Base-by-base conservation (phyloP, 2,888 invertebrate species). In the Isoperla grammatica region DNA sequence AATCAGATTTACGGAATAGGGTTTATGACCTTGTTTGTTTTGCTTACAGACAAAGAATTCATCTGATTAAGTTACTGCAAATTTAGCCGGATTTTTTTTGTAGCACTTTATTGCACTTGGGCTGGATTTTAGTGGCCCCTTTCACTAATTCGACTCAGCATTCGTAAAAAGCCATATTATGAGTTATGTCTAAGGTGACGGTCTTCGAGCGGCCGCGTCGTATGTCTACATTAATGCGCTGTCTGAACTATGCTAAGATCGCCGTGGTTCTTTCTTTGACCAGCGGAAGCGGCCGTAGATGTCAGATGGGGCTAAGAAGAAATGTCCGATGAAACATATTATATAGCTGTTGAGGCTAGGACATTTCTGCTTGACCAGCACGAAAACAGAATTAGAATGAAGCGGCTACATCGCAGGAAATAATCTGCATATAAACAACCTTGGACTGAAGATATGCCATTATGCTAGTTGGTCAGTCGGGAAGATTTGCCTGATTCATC, bases 401-500 rank as follows among this genome's bases (percentile, higher is more conserved):
- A 53, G 37, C 53, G 12, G 15, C 53, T 37, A 15, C 22, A 29
- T 15, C 29, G 49, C 37, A 37, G 19, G 39, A 46, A 46, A 50
- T 53, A 17, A 53, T 53, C 37, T 53, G 15, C 53, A 39, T 53
- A 53, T 53, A 53, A 53, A 53, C 37, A 15, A 35, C 53, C 39
- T 9, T 8, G 15, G 53, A 12, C 53, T 39, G 17, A 12, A 37
- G 39, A 29, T 29, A 29, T 29, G 29, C 29, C 20, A 39, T 53
- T 53, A 37, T 53, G 20, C 53, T 19, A 17, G 39, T 15, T 53
- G 53, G 53, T 53, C 53, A 53, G 49, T 22, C 29, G 15, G 49
- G 49, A 50, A 45, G 37, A 39, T 53, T 50, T 53, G 53, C 53
- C 37, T 53, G 37, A 53, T 53, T 53, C 53, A 53, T 39, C 11